Base-by-base conservation (phyloP, 2,888 invertebrate species). In the Ligdia adustata region DNA sequence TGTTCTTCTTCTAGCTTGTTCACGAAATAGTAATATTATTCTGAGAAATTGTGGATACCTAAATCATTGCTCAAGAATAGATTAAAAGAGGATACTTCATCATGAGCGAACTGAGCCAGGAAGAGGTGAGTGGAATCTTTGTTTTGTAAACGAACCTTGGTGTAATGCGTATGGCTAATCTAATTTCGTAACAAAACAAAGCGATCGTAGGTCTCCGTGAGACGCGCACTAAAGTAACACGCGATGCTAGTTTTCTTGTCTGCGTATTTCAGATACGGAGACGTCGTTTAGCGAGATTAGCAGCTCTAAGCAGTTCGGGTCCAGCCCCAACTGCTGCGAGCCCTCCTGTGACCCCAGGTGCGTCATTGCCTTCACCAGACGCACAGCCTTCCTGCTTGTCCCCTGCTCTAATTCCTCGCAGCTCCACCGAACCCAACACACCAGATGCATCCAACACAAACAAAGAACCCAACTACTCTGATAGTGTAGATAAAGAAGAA, bases 41-140 rank as follows among this genome's bases (percentile, higher is more conserved):
- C 68, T 69, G 65, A 70, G 65, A 74, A 75, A 72, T 71, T 75
- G 72, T 77, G 70, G 55, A 65, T 62, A 57, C 55, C 60, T 61
- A 64, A 69, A 54, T 61, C 68, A 60, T 62, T 58, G 55, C 57
- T 64, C 59, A 67, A 64, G 62, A 66, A 64, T 57, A 57, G 66
- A 67, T 66, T 59, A 22, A n/a, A 22, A 22, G 72, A 63, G 57
- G 60, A 66, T 27, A 4, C 58, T 63, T 64, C 72, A 81, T 60
- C 62, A 96, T 96, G 95, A 95, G 95, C 90, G 96, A 97, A 92
- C 91, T 97, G 67, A 95, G 94, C 77, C 96, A 95, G 82, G 97
- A 97, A 89, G 97, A 97, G 94, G 97, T 95, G 90, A 93, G 93
- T 91, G 56, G 56, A 61, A 67, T 72, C 69, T 73, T 74, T 78